Base-by-base conservation (phyloP, 2,888 invertebrate species). In the Melieria crassipennis region DNA sequence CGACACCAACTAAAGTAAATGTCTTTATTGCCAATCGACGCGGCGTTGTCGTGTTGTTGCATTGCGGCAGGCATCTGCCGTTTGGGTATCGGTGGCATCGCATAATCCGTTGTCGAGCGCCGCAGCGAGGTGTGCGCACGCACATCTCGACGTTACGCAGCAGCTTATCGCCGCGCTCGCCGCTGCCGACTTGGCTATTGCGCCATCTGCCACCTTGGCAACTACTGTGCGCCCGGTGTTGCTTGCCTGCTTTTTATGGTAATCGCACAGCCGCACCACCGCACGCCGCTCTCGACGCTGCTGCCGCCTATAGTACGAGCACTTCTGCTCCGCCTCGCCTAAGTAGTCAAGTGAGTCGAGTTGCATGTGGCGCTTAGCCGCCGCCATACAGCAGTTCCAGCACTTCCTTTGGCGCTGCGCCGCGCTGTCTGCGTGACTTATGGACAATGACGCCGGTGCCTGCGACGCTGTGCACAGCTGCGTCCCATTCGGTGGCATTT, bases 401-500 rank as follows among this genome's bases (percentile, higher is more conserved):
- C 30, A 30, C 30, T 30, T 30, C 30, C 30, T 30, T 30, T 30
- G 30, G 46, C 4, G n/a, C 16, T 45, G 30, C 30, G 30, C 30
- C 30, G 30, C 30, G 30, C 30, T 30, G 30, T 30, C 30, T 30
- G 30, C 30, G 30, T 30, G 30, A 30, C 30, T 30, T 30, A 30
- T 30, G 30, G 30, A 30, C 30, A 30, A 30, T 30, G 30, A 30
- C 30, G 30, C 30, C 30, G 30, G 55, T 65, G 52, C 45, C 30
- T 60, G 7, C 50, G 65, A 5, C 9, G 47, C 45, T 65, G 47
- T 66, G 16, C 10, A 48, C 43, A 50, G 30, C 60, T 60, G 66
- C 58, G 66, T 57, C 66, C 66, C 66, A 67, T 67, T 67, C 60
- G 58, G 56, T 47, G 58, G 60, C 42, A 67, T 67, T 30, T 67